Evolutionary conservation across 2,888 invertebrate species (phyloP).

Genomic region (Ichneumoninae sp.): DNA sequence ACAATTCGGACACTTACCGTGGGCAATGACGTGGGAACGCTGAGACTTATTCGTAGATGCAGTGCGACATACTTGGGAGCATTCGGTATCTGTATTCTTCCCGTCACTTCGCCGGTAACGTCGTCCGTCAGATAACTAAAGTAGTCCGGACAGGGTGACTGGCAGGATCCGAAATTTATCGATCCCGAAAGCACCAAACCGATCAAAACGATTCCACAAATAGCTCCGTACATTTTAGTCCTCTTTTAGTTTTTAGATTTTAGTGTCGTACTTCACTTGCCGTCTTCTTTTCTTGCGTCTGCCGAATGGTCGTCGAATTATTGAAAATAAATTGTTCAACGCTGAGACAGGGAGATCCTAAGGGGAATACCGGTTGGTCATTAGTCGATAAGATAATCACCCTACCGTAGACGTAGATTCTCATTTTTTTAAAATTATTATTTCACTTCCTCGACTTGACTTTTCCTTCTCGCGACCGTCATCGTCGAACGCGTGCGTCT

Average conservation of each 20-base stretch:
- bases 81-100: conserved; percentile 74
- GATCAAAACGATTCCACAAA: conserved; percentile 53
- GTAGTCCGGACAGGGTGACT: conserved; percentile 75
- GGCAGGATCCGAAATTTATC: conserved; percentile 47
- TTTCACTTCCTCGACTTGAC: not conserved
- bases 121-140: conserved; percentile 75
- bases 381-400: conserved; percentile 14
- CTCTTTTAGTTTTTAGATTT: not conserved
- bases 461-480: conserved; percentile 1
- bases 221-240: conserved; percentile 48
- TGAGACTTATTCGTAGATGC: conserved; percentile 73
- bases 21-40: conserved; percentile 73
- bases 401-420: not conserved
- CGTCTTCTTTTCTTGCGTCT: not conserved
- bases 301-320: conserved; percentile 13
- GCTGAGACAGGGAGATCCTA: not conserved
- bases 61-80: conserved; percentile 73
- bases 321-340: not conserved
- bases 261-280: not conserved
- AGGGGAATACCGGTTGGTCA: conserved; percentile 26
- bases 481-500: not conserved
- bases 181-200: conserved; percentile 24
- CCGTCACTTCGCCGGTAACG: conserved; percentile 71
- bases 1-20: conserved; percentile 69
- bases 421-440: not conserved